These are phyloP conservation scores for Caenorhabditis panamensis DNA, from an alignment of 2,888 invertebrate species.

Conservation along the genomic window DNA sequence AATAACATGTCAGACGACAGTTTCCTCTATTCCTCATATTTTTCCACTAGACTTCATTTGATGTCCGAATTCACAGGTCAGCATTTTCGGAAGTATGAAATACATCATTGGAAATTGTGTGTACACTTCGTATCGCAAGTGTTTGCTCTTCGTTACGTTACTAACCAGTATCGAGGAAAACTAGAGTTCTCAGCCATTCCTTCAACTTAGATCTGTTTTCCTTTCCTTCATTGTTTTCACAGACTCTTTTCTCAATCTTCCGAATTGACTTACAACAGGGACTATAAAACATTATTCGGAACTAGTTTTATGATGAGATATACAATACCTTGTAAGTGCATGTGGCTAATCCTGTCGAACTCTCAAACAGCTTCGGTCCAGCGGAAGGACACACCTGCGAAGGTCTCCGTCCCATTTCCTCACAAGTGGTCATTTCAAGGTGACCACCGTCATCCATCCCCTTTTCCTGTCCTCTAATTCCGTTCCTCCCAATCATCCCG, in stretches of 20 bases:
- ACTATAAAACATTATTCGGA: too few relatives aligned
- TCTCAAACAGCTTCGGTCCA: background rate
- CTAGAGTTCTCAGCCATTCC: too few relatives aligned
- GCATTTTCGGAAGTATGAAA: background rate
- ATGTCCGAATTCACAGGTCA: constrained; percentile 18
- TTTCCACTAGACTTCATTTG: constrained; percentile 1
- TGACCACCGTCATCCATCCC: background rate
- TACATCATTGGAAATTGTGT: too few relatives aligned
- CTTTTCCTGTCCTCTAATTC: constrained; percentile 3
- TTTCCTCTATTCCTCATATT: constrained; percentile 2
- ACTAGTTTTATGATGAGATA: background rate
- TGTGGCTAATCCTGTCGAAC: background rate
- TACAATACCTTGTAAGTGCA: background rate
- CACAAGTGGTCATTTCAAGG: constrained; percentile 22
- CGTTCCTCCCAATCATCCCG: background rate
- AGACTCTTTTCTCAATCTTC: too few relatives aligned
- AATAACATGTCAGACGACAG: constrained; percentile 20
- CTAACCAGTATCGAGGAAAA: background rate
- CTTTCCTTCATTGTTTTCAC: too few relatives aligned
- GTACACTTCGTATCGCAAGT: too few relatives aligned
- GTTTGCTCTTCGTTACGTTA: background rate
- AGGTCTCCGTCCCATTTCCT: background rate
- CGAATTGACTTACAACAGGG: too few relatives aligned
- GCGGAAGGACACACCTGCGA: background rate
- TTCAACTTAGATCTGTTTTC: too few relatives aligned